A percentile compares a stretch with the other conserved stretches of the same genome.
These are phyloP conservation scores for Colaptes auratus DNA, from an alignment of 2,113 vertebrate species.

Conservation along the genomic window DNA sequence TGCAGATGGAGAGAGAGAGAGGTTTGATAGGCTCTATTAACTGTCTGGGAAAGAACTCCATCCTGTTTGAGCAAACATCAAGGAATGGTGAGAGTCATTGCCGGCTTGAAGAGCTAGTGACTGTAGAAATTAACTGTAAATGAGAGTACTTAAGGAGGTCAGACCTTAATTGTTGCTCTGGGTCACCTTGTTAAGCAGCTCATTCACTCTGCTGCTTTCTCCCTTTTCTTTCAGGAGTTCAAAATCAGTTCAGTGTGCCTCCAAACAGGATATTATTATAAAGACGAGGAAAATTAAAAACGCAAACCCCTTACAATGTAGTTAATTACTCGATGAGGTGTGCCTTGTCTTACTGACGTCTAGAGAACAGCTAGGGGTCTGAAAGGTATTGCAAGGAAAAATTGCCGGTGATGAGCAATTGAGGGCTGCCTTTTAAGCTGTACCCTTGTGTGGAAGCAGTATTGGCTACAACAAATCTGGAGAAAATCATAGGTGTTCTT, in stretches of 20 bases:
- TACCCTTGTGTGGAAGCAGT: not conserved
- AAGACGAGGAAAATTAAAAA: not conserved
- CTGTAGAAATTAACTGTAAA: not conserved
- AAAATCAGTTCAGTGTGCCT: not conserved
- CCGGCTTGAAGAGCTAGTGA: not conserved
- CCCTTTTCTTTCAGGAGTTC: not conserved
- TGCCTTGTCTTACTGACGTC: conserved; percentile 22
- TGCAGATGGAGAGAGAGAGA: not conserved
- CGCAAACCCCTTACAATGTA: not conserved
- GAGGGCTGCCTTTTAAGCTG: conserved; percentile 12
- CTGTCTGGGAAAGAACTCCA: not conserved
- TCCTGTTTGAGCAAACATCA: not conserved
- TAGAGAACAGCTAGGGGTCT: conserved; percentile 8
- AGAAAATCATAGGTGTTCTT: not conserved
- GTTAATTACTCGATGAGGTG: conserved; percentile 30
- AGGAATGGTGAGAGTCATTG: not conserved
- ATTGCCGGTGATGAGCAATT: conserved; percentile 30
- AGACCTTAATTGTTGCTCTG: not conserved
- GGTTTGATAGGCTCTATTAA: not conserved
- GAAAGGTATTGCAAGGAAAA: conserved; percentile 38
- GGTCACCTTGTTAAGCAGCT: not conserved
- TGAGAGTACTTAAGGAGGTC: not conserved
- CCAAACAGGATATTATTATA: not conserved
- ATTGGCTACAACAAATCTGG: not conserved
- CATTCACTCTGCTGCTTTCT: not conserved